Base-by-base conservation (phyloP, 2,797 vertebrate species). In the Alcedo quadribrachys region DNA sequence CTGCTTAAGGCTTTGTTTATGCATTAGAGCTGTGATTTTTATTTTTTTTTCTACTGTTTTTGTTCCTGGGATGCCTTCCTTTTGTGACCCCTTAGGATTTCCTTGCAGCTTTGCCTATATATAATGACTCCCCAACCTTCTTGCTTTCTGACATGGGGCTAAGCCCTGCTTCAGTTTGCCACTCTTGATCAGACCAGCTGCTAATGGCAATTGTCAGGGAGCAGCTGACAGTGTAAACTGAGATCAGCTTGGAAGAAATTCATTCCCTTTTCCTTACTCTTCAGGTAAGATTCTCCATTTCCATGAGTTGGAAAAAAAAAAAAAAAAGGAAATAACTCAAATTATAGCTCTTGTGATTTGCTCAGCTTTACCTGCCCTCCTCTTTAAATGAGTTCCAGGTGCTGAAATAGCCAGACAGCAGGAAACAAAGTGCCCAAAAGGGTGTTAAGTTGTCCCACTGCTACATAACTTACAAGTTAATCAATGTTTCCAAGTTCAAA, bases 401-500 rank as follows among this genome's bases (percentile, higher is more conserved):
- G 46, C 81, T 90, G 71, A 42, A 86, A 68, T 15, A 91, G 53
- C 19, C 16, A 14, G 60, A 40, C 19, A 22, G 46, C 50, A 82
- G 63, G 75, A 77, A 93, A 50, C 16, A 33, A 81, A 93, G n/a
- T 19, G 74, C 33, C 19, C 12, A 50, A 61, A 35, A 30, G 21
- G 22, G 40, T 25, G 45, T 61, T 83, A n/a, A 30, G 46, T 80
- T 89, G 54, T 88, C 13, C 62, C 32, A 12, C 32, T 89, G 62
- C 75, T 91, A 37, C 61, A 60, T 92, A 91, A 73, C 75, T 89
- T 83, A 27, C 9, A 71, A 82, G 83, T 95, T 93, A 94, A 94
- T 93, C 74, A 91, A 37, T 94, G 79, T 90, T 96, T 62, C 58
- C 6, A 32, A 92, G 91, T 83, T 96, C 88, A 92, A 80, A 95